These are phyloP conservation scores for Listronotus bonariensis DNA, from an alignment of 1,140 invertebrate species.

Conservation along the genomic window DNA sequence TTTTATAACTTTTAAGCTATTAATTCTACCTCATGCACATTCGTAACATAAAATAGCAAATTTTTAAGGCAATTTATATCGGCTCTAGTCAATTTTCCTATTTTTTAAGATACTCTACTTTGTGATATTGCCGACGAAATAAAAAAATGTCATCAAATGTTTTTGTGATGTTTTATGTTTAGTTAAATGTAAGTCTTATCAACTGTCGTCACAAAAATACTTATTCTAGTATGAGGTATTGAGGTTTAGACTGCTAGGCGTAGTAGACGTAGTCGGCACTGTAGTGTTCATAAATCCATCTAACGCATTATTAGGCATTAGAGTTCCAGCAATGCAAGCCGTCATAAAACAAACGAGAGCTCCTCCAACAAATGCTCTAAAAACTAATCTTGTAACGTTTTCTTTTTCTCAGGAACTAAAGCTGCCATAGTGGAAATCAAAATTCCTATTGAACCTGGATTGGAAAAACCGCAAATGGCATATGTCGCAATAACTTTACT, in stretches of 20 bases:
- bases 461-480: conserved; percentile 94
- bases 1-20: no score
- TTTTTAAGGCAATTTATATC: no score
- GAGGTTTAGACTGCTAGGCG: background rate
- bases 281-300: background rate
- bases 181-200: no score
- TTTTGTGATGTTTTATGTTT: no score
- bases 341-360: conserved; percentile 88
- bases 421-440: conserved; percentile 80
- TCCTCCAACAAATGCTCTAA: conserved; percentile 86
- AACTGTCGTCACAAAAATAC: no score
- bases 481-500: conserved; percentile 87
- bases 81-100: no score
- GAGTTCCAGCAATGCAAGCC: conserved; percentile 85
- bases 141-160: no score
- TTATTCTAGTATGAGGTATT: background rate
- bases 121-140: no score
- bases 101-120: no score
- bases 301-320: conserved; percentile 38
- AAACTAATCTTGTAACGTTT: conserved; percentile 71
- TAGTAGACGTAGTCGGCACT: background rate
- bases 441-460: conserved; percentile 89
- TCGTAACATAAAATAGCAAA: no score
- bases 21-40: no score
- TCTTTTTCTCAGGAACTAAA: conserved; percentile 77